Conservation (phyloP, 2,797 vertebrate species). For the Threskiornis aethiopicus region DNA sequence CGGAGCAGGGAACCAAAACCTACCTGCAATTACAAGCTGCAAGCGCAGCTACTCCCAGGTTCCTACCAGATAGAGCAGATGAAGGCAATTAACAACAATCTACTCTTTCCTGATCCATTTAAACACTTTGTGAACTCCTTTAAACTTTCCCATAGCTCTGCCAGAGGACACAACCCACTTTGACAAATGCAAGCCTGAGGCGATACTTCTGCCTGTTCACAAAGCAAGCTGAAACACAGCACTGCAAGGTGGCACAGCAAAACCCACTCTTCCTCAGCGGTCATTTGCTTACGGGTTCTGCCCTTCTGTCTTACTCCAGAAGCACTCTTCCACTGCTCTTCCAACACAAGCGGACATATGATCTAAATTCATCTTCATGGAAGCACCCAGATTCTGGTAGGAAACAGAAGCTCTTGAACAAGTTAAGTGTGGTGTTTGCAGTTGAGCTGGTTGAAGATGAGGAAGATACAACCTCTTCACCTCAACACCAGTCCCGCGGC, state of each 20-base stretch:
- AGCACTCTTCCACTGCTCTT: not conserved
- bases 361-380: not conserved
- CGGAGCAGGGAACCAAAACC: not conserved
- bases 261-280: not conserved
- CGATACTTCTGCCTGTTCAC: not conserved
- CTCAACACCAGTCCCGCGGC: not conserved
- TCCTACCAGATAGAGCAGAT: not conserved
- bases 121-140: not conserved
- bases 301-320: not conserved
- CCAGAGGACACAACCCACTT: not conserved
- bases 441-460: not conserved
- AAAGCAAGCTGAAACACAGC: not conserved
- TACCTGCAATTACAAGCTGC: not conserved
- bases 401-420: not conserved
- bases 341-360: not conserved
- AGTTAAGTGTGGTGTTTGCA: not conserved
- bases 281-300: not conserved
- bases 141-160: not conserved
- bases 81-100: not conserved
- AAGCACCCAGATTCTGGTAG: not conserved
- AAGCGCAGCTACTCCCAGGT: not conserved
- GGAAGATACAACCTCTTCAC: not conserved
- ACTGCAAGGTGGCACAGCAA: not conserved
- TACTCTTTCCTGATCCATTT: not conserved
- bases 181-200: not conserved